phyloP scores from a whole-genome alignment of 1,140 invertebrate genomes.

The Pogonomyrmex barbatus region DNA sequence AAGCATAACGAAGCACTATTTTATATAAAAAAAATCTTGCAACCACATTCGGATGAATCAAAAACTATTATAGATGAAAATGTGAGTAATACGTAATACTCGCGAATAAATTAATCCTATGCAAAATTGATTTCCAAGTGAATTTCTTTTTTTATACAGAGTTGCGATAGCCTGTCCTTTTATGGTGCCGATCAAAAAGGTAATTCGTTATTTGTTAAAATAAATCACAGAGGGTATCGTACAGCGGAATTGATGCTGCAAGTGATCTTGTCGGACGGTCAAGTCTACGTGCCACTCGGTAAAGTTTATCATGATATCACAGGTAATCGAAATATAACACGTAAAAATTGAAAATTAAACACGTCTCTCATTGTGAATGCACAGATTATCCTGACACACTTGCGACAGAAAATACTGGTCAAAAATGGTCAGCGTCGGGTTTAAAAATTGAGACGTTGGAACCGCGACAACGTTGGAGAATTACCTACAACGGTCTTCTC shows the following conservation, averaged over 20 bases:
- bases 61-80: conserved; percentile 58
- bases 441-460: conserved; percentile 88
- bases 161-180: conserved; percentile 81
- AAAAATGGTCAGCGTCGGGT: conserved; percentile 86
- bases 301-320: not conserved
- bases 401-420: conserved; percentile 75
- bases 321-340: not conserved
- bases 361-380: conserved; percentile 28
- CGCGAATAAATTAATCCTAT: not conserved
- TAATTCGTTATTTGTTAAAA: conserved; percentile 82
- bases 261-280: conserved; percentile 85
- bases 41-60: not conserved
- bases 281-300: conserved; percentile 86
- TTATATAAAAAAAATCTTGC: not conserved
- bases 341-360: not conserved
- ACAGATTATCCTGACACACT: conserved; percentile 84
- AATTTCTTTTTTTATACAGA: conserved; percentile 55
- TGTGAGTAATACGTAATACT: conserved; percentile 26
- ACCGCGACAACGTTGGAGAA: conserved; percentile 85
- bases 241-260: conserved; percentile 84
- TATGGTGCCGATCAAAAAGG: conserved; percentile 84
- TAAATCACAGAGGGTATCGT: conserved; percentile 79
- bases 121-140: not conserved
- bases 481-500: conserved; percentile 88
- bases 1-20: not conserved